A percentile compares a stretch with the other conserved stretches of the same genome.
Evolutionary conservation across 2,888 invertebrate species (phyloP).

Genomic region (Coelopa pilipes): DNA sequence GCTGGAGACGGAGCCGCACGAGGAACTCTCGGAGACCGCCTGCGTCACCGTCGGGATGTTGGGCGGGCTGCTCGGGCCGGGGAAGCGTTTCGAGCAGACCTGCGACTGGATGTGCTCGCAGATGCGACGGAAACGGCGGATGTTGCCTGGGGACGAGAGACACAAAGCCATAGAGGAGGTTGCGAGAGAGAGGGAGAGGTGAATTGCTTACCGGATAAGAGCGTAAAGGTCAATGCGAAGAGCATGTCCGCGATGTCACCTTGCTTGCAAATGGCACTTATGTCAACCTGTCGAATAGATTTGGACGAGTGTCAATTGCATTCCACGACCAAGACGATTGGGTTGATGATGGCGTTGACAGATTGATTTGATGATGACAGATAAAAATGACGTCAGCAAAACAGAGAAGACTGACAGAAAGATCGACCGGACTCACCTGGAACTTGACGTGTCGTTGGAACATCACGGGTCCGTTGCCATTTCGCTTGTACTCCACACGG

Average conservation of each 20-base stretch:
- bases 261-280: slow-evolving; percentile 85
- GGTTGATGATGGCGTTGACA: too few species aligned
- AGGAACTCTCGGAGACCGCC: slow-evolving; percentile 68
- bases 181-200: too few species aligned
- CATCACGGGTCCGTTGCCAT: slow-evolving; percentile 93
- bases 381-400: not conserved
- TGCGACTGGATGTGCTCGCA: slow-evolving; percentile 96
- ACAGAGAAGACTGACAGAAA: too few species aligned
- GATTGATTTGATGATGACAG: not conserved
- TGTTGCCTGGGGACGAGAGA: slow-evolving; percentile 77
- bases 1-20: slow-evolving; percentile 67
- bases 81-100: slow-evolving; percentile 72
- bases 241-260: slow-evolving; percentile 75
- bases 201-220: slow-evolving; percentile 81
- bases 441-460: slow-evolving; percentile 96
- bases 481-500: slow-evolving; percentile 96
- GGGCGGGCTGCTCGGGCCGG: slow-evolving; percentile 66
- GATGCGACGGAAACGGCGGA: slow-evolving; percentile 91
- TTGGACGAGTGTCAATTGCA: not conserved
- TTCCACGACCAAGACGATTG: not conserved
- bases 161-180: too few species aligned
- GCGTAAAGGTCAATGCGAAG: slow-evolving; percentile 94
- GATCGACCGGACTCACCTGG: slow-evolving; percentile 71
- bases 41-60: slow-evolving; percentile 65
- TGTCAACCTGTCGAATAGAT: slow-evolving; percentile 81